phyloP scores from a whole-genome alignment of 2,113 vertebrate genomes.

The Mus spicilegus region DNA sequence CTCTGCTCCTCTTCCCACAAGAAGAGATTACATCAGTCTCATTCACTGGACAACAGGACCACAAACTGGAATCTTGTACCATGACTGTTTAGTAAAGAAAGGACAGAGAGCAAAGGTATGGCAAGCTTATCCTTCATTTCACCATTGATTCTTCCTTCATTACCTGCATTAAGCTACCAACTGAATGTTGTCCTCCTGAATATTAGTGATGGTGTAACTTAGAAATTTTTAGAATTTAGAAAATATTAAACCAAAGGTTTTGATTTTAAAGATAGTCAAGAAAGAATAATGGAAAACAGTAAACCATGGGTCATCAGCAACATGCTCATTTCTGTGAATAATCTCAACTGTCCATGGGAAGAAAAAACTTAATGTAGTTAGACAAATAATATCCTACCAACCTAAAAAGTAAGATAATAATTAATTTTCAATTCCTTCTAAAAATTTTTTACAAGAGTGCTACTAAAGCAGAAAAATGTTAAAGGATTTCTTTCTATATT shows the following conservation, averaged over 20 bases:
- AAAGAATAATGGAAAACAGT: slow-evolving; percentile 12
- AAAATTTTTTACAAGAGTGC: background rate
- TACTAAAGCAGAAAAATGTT: background rate
- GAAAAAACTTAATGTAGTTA: slow-evolving; percentile 38
- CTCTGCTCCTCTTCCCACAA: too few relatives aligned
- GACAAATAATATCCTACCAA: slow-evolving; percentile 55
- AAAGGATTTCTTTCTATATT: background rate
- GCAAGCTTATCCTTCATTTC: background rate
- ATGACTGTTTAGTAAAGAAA: background rate
- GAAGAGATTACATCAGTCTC: background rate
- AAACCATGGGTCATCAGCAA: slow-evolving; percentile 31
- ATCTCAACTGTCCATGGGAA: slow-evolving; percentile 47
- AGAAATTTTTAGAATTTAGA: slow-evolving; percentile 58
- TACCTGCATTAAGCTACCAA: background rate
- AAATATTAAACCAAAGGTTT: background rate
- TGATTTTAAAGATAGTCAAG: background rate
- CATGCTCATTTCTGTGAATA: background rate
- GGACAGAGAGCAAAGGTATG: too few relatives aligned
- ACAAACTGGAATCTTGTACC: too few relatives aligned
- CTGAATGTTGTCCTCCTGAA: background rate
- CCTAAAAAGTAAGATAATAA: background rate
- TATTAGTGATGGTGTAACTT: slow-evolving; percentile 38
- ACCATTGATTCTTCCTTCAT: background rate
- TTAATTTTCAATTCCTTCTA: slow-evolving; percentile 34
- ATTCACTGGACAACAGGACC: too few relatives aligned